A percentile compares a stretch with the other conserved stretches of the same genome.
These are phyloP conservation scores for Pollenia angustigena DNA, from an alignment of 2,888 invertebrate genomes.

Conservation along the genomic window DNA sequence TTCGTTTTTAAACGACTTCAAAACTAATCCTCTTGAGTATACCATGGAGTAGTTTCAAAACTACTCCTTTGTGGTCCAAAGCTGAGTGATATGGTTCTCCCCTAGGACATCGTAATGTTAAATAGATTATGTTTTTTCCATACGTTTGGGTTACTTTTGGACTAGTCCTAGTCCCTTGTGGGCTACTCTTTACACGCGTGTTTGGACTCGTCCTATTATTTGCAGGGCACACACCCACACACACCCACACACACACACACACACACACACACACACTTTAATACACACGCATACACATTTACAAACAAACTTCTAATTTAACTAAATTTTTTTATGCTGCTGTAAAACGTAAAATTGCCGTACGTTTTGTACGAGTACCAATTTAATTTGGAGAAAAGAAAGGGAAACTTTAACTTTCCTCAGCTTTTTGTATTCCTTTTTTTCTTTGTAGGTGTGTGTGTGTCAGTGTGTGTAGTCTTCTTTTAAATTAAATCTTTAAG, in stretches of 20 bases:
- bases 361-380: background rate
- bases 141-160: too few species aligned
- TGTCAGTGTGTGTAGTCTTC: background rate
- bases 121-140: too few species aligned
- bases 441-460: background rate
- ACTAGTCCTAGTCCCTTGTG: too few species aligned
- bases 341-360: constrained; percentile 24
- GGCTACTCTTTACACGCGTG: too few species aligned
- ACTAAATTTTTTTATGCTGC: constrained; percentile 26
- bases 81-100: too few species aligned
- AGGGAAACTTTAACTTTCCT: background rate
- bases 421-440: background rate
- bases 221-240: background rate
- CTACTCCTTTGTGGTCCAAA: too few species aligned
- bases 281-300: background rate
- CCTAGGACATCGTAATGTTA: too few species aligned
- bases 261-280: background rate
- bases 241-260: background rate
- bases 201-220: too few species aligned
- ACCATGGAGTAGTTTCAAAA: too few species aligned
- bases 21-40: too few species aligned
- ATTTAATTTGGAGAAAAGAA: background rate
- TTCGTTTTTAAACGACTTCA: too few species aligned
- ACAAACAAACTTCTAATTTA: background rate
- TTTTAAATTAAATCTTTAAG: constrained; percentile 16